Conservation (phyloP, 2,113 vertebrate genomes). For the Xenopus borealis region DNA sequence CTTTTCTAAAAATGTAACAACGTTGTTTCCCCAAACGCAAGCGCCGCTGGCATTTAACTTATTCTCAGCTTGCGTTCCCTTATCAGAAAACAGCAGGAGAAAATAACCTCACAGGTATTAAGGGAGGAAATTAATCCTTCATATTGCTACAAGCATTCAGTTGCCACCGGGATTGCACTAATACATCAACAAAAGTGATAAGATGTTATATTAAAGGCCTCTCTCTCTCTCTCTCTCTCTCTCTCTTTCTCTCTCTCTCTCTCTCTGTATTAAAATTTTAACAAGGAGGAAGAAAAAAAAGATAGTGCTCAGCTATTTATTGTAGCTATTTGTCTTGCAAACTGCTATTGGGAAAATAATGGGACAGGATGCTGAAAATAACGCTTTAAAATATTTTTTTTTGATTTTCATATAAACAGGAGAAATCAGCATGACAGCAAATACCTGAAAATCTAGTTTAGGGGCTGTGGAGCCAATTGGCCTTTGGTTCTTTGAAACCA, state of each 20-base stretch:
- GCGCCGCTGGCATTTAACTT: constrained; percentile 38
- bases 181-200: constrained; percentile 37
- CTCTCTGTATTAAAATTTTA: constrained; percentile 44
- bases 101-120: constrained; percentile 32
- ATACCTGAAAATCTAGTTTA: too few relatives aligned
- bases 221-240: constrained; percentile 12
- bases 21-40: constrained; percentile 15
- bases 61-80: constrained; percentile 36
- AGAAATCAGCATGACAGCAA: too few relatives aligned
- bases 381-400: too few relatives aligned
- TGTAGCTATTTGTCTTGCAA: constrained; percentile 17
- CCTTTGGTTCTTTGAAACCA: too few relatives aligned
- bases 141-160: constrained; percentile 42
- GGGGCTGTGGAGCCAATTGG: too few relatives aligned
- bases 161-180: constrained; percentile 43
- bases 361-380: background rate
- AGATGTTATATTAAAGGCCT: constrained; percentile 43
- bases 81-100: constrained; percentile 42
- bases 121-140: constrained; percentile 48
- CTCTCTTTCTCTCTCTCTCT: background rate
- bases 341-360: background rate
- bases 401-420: too few relatives aligned
- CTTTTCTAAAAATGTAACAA: constrained; percentile 30
- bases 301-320: background rate
- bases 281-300: constrained; percentile 7